phyloP scores from a whole-genome alignment of 2,888 invertebrate genomes.

The Amphimallon solstitiale region DNA sequence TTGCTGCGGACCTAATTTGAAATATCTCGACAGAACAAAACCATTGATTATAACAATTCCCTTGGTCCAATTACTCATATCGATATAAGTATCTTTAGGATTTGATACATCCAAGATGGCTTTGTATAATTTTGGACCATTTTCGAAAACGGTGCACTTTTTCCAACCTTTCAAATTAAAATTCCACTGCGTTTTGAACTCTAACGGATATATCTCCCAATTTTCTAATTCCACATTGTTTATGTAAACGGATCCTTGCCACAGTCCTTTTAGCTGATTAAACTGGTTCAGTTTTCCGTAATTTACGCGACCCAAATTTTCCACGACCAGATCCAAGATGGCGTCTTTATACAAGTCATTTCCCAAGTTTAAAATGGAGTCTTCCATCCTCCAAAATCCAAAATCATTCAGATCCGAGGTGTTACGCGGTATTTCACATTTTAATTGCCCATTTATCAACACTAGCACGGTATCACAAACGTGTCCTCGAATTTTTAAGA shows the following conservation, averaged over 20 bases:
- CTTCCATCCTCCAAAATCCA: slow-evolving; percentile 60
- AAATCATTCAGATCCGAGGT: slow-evolving; percentile 56
- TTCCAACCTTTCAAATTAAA: slow-evolving; percentile 52
- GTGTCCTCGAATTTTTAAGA: slow-evolving; percentile 58
- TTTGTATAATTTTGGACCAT: slow-evolving; percentile 68
- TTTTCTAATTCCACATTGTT: slow-evolving; percentile 59
- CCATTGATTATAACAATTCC: slow-evolving; percentile 85
- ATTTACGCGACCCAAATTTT: slow-evolving; percentile 87
- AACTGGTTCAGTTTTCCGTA: slow-evolving; percentile 60
- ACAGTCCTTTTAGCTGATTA: slow-evolving; percentile 58
- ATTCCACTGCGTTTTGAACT: slow-evolving; percentile 65
- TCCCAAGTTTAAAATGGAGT: slow-evolving; percentile 55
- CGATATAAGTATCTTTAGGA: slow-evolving; percentile 77
- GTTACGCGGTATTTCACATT: slow-evolving; percentile 54
- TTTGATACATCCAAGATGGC: slow-evolving; percentile 61
- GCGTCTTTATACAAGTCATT: slow-evolving; percentile 47
- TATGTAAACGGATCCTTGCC: slow-evolving; percentile 62
- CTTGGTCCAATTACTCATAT: slow-evolving; percentile 81
- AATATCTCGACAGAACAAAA: slow-evolving; percentile 85
- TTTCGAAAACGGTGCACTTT: slow-evolving; percentile 31
- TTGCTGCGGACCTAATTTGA: slow-evolving; percentile 82
- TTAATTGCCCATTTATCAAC: slow-evolving; percentile 60
- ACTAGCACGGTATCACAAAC: slow-evolving; percentile 66
- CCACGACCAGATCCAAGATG: slow-evolving; percentile 66
- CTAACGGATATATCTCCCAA: slow-evolving; percentile 66